A percentile compares a stretch with the other conserved stretches of the same genome.
phyloP scores from a whole-genome alignment of 1,140 invertebrate genomes.

The Saxidomus purpurata region DNA sequence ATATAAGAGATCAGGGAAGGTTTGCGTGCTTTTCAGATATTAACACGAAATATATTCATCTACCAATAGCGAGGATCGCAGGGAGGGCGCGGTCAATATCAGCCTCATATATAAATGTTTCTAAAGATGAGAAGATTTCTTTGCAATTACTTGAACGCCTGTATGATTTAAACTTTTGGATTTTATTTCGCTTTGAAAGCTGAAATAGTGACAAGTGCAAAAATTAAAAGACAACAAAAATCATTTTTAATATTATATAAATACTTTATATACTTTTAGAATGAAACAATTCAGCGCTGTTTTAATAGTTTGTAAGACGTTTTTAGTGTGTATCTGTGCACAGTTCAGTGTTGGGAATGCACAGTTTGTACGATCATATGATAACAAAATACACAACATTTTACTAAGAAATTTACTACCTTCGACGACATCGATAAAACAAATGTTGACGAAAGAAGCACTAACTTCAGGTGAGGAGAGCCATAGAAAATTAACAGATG shows the following conservation, averaged over 20 bases:
- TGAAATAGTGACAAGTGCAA: too few relatives aligned
- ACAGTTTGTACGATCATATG: neutral
- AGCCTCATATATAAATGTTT: neutral
- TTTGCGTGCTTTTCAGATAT: too few relatives aligned
- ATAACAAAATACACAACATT: neutral
- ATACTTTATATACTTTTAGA: neutral
- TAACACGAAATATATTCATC: neutral
- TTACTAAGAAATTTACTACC: neutral
- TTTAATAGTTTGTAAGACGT: neutral
- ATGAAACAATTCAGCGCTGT: neutral
- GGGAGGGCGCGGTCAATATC: neutral
- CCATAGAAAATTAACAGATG: neutral
- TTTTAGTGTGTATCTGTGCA: neutral
- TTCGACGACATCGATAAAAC: neutral
- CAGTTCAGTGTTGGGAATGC: neutral
- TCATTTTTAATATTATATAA: neutral
- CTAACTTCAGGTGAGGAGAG: neutral
- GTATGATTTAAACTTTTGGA: neutral
- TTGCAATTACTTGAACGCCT: neutral
- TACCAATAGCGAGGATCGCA: neutral
- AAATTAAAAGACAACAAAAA: too few relatives aligned
- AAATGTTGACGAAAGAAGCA: neutral
- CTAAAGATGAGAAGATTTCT: neutral
- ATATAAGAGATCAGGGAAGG: too few relatives aligned
- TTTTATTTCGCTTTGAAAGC: too few relatives aligned